Evolutionary conservation across 1,140 invertebrate genomes (phyloP).

Genomic region (Centruroides sculpturatus): DNA sequence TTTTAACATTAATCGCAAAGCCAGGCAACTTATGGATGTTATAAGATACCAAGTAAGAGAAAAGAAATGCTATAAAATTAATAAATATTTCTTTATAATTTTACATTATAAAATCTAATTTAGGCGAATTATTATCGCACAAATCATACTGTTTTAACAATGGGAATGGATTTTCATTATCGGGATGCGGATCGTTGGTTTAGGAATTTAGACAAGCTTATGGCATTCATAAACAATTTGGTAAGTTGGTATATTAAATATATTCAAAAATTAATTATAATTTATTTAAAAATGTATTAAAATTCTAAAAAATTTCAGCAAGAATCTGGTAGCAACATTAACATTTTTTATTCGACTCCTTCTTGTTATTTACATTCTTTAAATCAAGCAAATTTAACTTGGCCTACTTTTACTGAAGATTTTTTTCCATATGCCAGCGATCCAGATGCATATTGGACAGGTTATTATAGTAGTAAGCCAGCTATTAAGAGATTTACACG

Average conservation of each 20-base stretch:
- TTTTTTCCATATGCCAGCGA: slow-evolving; percentile 59
- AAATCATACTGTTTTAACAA: slow-evolving; percentile 70
- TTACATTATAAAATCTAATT: background rate
- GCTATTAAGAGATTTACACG: slow-evolving; percentile 46
- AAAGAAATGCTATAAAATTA: too few species aligned
- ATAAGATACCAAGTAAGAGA: slow-evolving; percentile 25
- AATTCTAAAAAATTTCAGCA: too few species aligned
- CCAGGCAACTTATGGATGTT: slow-evolving; percentile 28
- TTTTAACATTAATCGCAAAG: slow-evolving; percentile 26
- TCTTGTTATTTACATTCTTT: slow-evolving; percentile 79
- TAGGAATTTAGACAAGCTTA: slow-evolving; percentile 68
- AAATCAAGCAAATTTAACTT: slow-evolving; percentile 41
- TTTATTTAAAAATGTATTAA: too few species aligned
- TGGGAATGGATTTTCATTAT: slow-evolving; percentile 89
- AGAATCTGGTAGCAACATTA: slow-evolving; percentile 29
- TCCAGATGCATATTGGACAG: slow-evolving; percentile 49
- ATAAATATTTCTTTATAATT: background rate
- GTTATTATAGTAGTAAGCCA: slow-evolving; percentile 35
- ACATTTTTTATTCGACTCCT: slow-evolving; percentile 85
- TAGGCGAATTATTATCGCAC: slow-evolving; percentile 28
- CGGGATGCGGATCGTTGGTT: slow-evolving; percentile 69
- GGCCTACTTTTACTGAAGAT: slow-evolving; percentile 33
- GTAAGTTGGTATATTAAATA: slow-evolving; percentile 2
- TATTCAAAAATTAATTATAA: too few species aligned
- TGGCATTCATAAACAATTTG: slow-evolving; percentile 40